phyloP scores from a whole-genome alignment of 2,888 invertebrate species.

The Lithophane leautieri region DNA sequence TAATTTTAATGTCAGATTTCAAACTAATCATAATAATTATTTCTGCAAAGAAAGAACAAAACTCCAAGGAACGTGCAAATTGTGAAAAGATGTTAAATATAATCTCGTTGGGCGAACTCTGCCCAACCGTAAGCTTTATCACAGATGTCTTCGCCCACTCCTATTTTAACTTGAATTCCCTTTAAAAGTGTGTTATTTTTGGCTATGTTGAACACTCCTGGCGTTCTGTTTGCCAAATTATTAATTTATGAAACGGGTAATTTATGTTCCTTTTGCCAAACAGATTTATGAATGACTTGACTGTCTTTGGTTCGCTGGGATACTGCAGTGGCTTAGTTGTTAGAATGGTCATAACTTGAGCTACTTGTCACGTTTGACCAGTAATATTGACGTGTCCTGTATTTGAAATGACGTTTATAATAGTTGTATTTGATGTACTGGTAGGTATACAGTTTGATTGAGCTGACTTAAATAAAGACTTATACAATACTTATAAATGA shows the following conservation, averaged over 20 bases:
- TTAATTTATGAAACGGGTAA: slow-evolving; percentile 51
- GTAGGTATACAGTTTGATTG: background rate
- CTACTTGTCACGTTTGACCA: slow-evolving; percentile 29
- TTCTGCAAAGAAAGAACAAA: background rate
- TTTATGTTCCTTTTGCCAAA: slow-evolving; percentile 45
- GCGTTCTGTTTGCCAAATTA: slow-evolving; percentile 55
- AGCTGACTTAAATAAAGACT: background rate
- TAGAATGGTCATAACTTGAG: slow-evolving; percentile 32
- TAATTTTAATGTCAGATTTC: slow-evolving; percentile 20
- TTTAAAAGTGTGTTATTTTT: slow-evolving; percentile 62
- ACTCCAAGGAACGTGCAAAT: slow-evolving; percentile 16
- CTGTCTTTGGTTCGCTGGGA: slow-evolving; percentile 10
- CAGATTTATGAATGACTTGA: slow-evolving; percentile 49
- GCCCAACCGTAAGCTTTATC: slow-evolving; percentile 42
- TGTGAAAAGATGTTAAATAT: slow-evolving; percentile 41
- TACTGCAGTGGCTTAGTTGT: slow-evolving; percentile 4
- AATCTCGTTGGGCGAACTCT: slow-evolving; percentile 34
- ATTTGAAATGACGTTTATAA: slow-evolving; percentile 33
- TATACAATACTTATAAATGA: no score
- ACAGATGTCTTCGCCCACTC: slow-evolving; percentile 55
- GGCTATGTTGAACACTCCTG: slow-evolving; percentile 40
- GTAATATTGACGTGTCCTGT: slow-evolving; percentile 42
- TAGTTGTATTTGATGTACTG: slow-evolving; percentile 29
- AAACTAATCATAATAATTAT: background rate
- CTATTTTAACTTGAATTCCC: slow-evolving; percentile 58